These are phyloP conservation scores for Daubentonia madagascariensis DNA, from an alignment of 2,113 vertebrate genomes.

Conservation along the genomic window DNA sequence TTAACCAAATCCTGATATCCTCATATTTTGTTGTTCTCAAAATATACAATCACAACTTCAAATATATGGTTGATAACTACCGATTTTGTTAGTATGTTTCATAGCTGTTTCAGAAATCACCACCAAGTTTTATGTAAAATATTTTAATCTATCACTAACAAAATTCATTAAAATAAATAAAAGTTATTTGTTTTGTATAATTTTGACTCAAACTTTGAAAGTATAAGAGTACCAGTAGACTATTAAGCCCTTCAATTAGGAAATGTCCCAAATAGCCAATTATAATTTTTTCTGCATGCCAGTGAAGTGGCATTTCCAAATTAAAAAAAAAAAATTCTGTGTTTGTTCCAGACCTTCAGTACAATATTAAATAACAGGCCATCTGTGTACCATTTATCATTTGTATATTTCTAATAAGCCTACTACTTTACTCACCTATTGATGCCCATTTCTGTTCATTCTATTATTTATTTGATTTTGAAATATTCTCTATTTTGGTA, in stretches of 20 bases:
- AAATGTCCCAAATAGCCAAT: neutral
- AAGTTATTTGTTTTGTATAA: neutral
- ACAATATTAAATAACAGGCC: neutral
- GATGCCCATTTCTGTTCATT: neutral
- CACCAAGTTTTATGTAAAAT: neutral
- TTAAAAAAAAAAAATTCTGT: neutral
- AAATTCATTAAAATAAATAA: neutral
- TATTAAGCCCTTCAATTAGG: neutral
- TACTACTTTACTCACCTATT: neutral
- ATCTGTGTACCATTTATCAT: neutral
- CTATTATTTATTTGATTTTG: neutral
- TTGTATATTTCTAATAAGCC: neutral
- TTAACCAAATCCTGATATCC: neutral
- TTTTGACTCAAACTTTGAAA: neutral
- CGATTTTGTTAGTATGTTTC: neutral
- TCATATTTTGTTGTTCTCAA: neutral
- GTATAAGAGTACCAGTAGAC: neutral
- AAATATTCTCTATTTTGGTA: neutral
- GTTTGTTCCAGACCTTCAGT: neutral
- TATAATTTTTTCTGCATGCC: neutral
- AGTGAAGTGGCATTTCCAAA: constrained; percentile 14
- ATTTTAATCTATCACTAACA: neutral
- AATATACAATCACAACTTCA: neutral
- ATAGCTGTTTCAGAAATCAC: neutral
- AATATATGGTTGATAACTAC: neutral